These are phyloP conservation scores for Lissocephala sabroskyi DNA, from an alignment of 2,888 invertebrate species.

Conservation along the genomic window DNA sequence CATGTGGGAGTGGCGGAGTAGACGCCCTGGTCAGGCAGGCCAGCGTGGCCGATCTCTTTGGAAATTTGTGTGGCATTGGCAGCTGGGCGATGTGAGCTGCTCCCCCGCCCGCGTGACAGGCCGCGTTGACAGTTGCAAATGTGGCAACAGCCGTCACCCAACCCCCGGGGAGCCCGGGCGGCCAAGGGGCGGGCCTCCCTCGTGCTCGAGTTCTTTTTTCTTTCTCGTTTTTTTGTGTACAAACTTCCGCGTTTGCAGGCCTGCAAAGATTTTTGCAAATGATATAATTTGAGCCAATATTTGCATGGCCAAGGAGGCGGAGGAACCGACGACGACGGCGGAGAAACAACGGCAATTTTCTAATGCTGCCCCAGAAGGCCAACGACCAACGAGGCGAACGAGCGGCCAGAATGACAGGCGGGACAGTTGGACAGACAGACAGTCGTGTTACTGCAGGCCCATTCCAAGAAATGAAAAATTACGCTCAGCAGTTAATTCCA, in stretches of 20 bases:
- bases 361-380: slow-evolving; percentile 1
- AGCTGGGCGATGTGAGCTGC: too few relatives aligned
- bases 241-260: slow-evolving; percentile 57
- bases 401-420: too few relatives aligned
- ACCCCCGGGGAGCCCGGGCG: too few relatives aligned
- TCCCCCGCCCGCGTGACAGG: too few relatives aligned
- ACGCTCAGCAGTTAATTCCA: slow-evolving; percentile 58
- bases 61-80: too few relatives aligned
- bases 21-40: too few relatives aligned
- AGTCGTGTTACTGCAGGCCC: slow-evolving; percentile 27
- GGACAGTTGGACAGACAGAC: slow-evolving; percentile 13
- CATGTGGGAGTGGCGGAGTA: too few relatives aligned
- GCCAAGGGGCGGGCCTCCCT: neutral
- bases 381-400: too few relatives aligned
- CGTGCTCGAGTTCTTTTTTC: too few relatives aligned
- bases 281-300: slow-evolving; percentile 56
- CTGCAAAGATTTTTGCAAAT: slow-evolving; percentile 55
- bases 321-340: too few relatives aligned
- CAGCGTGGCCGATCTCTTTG: too few relatives aligned
- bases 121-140: slow-evolving; percentile 60
- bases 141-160: slow-evolving; percentile 47
- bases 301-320: too few relatives aligned
- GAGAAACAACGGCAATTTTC: slow-evolving; percentile 44
- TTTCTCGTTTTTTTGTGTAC: slow-evolving; percentile 27
- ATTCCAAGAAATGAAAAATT: slow-evolving; percentile 64